These are phyloP conservation scores for Porites divaricata DNA, from an alignment of 92 coral and sea anemone genomes.

Conservation along the genomic window DNA sequence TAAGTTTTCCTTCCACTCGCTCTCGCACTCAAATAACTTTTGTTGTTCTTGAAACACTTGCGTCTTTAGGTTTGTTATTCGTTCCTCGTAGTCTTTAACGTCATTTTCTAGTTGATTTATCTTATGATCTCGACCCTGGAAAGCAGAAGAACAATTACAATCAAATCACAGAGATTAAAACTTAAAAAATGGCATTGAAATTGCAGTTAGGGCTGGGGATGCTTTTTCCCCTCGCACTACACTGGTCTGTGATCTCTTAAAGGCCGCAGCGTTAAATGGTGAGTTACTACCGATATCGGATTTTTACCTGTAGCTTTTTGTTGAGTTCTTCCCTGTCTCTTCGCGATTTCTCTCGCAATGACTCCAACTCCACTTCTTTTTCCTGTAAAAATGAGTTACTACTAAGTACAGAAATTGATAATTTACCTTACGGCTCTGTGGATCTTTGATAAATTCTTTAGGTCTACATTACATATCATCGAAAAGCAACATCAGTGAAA, in stretches of 20 bases:
- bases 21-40: conserved; percentile 70
- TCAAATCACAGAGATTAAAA: not conserved
- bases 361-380: conserved; percentile 72
- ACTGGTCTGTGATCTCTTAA: no score
- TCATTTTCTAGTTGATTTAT: conserved; percentile 69
- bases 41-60: conserved; percentile 88
- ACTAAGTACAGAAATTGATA: no score
- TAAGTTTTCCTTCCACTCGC: conserved; percentile 67
- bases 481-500: no score
- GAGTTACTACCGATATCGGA: no score
- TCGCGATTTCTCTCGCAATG: conserved; percentile 72
- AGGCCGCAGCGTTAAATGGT: no score
- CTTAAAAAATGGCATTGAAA: not conserved
- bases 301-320: conserved; percentile 69
- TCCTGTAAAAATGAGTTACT: conserved; percentile 50
- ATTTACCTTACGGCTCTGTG: no score
- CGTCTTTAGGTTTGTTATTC: conserved; percentile 64
- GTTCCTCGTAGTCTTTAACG: conserved; percentile 74
- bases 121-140: conserved; percentile 74
- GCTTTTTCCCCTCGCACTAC: no score
- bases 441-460: no score
- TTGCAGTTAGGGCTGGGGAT: no score
- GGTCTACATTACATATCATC: no score
- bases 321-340: conserved; percentile 74
- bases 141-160: conserved; percentile 1